Conservation (phyloP, 2,113 vertebrate species). For the Callopanchax toddi region DNA sequence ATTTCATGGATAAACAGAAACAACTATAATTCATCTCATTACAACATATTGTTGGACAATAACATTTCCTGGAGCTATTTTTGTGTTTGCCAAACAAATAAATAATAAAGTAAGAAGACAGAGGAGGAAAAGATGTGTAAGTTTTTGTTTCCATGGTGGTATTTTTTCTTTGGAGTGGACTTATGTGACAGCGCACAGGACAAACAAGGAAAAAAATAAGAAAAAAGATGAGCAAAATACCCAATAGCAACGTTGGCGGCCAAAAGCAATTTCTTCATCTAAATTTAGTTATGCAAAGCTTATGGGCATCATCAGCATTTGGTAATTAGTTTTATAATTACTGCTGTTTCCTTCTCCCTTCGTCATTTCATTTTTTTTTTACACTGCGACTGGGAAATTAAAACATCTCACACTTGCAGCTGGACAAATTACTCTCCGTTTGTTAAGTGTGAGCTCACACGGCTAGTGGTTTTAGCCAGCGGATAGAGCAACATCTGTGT, state of each 20-base stretch:
- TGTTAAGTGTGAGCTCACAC: slow-evolving; percentile 82
- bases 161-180: slow-evolving; percentile 52
- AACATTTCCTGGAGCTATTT: slow-evolving; percentile 72
- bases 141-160: slow-evolving; percentile 80
- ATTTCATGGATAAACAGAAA: slow-evolving; percentile 65
- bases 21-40: slow-evolving; percentile 59
- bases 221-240: slow-evolving; percentile 60
- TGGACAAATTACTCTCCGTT: slow-evolving; percentile 93
- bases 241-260: slow-evolving; percentile 85
- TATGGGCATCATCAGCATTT: slow-evolving; percentile 99
- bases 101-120: slow-evolving; percentile 5
- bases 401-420: slow-evolving; percentile 96
- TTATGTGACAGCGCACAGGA: slow-evolving; percentile 48
- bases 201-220: slow-evolving; percentile 19
- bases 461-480: slow-evolving; percentile 15
- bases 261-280: slow-evolving; percentile 99
- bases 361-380: slow-evolving; percentile 97
- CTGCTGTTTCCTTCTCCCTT: slow-evolving; percentile 93
- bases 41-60: slow-evolving; percentile 67
- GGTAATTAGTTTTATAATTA: slow-evolving; percentile 99
- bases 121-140: slow-evolving; percentile 37
- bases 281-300: slow-evolving; percentile 99
- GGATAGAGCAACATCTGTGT: slow-evolving; percentile 9
- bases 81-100: slow-evolving; percentile 56
- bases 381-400: slow-evolving; percentile 94